A percentile compares a stretch with the other conserved stretches of the same genome.
Evolutionary conservation across 1,140 invertebrate genomes (phyloP).

Genomic region (Trichogramma pretiosum): DNA sequence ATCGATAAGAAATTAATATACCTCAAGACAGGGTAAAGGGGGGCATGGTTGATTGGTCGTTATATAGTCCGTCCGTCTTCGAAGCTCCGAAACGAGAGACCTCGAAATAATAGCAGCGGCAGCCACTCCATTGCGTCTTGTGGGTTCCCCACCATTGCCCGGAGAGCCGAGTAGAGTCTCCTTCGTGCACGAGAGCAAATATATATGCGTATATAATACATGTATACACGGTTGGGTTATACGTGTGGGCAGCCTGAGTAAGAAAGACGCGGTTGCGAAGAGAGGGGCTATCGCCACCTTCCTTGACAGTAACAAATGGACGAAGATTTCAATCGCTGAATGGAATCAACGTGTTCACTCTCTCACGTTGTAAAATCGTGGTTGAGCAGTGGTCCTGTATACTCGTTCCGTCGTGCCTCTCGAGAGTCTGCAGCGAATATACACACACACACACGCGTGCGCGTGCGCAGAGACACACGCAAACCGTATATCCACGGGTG

Average conservation of each 20-base stretch:
- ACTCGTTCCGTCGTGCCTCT: conserved; percentile 28
- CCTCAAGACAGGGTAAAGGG: too few relatives aligned
- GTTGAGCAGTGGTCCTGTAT: conserved; percentile 19
- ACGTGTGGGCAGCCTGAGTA: conserved; percentile 31
- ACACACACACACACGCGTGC: too few relatives aligned
- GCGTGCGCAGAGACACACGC: too few relatives aligned
- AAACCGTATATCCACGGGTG: too few relatives aligned
- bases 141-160: conserved; percentile 13
- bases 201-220: too few relatives aligned
- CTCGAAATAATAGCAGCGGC: conserved; percentile 38
- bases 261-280: conserved; percentile 38
- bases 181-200: too few relatives aligned
- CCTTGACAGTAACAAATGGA: conserved; percentile 56
- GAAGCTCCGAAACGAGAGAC: conserved; percentile 20
- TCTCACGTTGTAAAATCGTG: conserved; percentile 12
- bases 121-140: too few relatives aligned
- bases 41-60: conserved; percentile 38
- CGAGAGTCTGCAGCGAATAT: too few relatives aligned
- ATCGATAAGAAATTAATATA: conserved; percentile 46
- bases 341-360: conserved; percentile 40
- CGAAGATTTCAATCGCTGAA: conserved; percentile 53
- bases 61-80: conserved; percentile 24
- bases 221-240: too few relatives aligned
- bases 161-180: conserved; percentile 31
- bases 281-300: conserved; percentile 40